Conservation (phyloP, 1,140 invertebrate species). For the Drosophila melanica region DNA sequence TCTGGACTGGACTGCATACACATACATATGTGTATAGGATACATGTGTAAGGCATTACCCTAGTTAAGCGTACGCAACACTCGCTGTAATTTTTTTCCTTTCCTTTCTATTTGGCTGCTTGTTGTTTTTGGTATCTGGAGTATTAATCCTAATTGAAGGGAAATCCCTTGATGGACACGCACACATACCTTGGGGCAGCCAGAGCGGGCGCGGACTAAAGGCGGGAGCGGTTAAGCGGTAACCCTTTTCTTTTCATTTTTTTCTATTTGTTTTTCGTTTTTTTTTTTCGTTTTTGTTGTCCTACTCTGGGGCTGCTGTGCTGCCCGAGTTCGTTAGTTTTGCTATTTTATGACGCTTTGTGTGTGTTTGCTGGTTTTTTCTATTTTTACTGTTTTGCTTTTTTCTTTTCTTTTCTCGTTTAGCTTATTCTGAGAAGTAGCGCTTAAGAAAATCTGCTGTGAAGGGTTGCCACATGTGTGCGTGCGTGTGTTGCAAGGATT, state of each 20-base stretch:
- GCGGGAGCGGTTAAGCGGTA: slow-evolving; percentile 49
- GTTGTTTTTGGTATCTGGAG: slow-evolving; percentile 69
- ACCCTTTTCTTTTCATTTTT: slow-evolving; percentile 55
- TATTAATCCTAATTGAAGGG: slow-evolving; percentile 83
- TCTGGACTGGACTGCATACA: slow-evolving; percentile 31
- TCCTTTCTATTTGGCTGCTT: slow-evolving; percentile 33
- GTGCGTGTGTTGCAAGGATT: slow-evolving; percentile 26
- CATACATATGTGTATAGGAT: neutral
- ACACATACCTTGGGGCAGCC: slow-evolving; percentile 10
- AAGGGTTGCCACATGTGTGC: slow-evolving; percentile 14
- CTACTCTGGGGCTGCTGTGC: slow-evolving; percentile 32
- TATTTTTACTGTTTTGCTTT: slow-evolving; percentile 15
- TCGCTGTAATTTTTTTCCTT: slow-evolving; percentile 35
- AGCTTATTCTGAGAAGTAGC: slow-evolving; percentile 40
- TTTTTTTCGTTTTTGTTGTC: slow-evolving; percentile 25
- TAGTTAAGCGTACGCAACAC: slow-evolving; percentile 53
- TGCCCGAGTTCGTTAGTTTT: slow-evolving; percentile 59
- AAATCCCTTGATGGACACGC: slow-evolving; percentile 78
- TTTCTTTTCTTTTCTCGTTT: slow-evolving; percentile 1
- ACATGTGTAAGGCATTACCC: slow-evolving; percentile 64
- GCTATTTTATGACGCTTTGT: slow-evolving; percentile 54
- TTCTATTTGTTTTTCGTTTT: slow-evolving; percentile 7
- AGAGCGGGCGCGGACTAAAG: neutral
- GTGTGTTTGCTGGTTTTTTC: slow-evolving; percentile 38
- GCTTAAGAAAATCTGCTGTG: slow-evolving; percentile 43